Evolutionary conservation across 2,113 vertebrate genomes (phyloP).

Genomic region (Dromaius novaehollandiae): DNA sequence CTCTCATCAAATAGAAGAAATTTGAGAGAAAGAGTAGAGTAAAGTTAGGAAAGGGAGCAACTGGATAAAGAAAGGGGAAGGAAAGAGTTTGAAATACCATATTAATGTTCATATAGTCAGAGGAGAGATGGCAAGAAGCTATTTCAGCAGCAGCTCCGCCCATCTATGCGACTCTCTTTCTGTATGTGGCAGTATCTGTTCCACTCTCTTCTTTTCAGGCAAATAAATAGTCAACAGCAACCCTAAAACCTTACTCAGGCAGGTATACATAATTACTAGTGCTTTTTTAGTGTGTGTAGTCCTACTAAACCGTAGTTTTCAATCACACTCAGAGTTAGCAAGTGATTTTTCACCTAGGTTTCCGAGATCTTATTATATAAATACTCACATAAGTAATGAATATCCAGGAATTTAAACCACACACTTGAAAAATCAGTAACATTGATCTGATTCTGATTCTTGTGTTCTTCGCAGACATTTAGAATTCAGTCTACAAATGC

Average conservation of each 20-base stretch:
- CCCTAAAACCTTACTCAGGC: neutral
- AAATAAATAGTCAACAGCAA: neutral
- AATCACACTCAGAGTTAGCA: neutral
- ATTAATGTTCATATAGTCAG: neutral
- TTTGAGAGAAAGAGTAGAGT: neutral
- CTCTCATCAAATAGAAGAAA: too few species aligned
- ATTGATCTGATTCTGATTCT: conserved; percentile 65
- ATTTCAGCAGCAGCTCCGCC: neutral
- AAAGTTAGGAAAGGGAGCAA: neutral
- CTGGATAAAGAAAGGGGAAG: neutral
- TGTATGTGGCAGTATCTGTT: neutral
- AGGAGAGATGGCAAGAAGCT: neutral
- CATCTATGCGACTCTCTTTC: neutral
- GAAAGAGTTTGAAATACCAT: neutral
- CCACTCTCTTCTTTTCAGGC: neutral
- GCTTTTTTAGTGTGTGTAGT: neutral
- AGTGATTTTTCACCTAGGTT: conserved; percentile 11
- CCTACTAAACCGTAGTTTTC: neutral
- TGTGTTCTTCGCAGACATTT: conserved; percentile 55
- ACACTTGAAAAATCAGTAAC: conserved; percentile 48
- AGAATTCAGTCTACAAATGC: conserved; percentile 52
- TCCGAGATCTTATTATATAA: neutral
- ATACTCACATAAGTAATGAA: neutral
- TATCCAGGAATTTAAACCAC: conserved; percentile 37
- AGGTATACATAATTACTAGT: neutral